Conservation (phyloP, 2,888 invertebrate species). For the Drosophila prostipennis region DNA sequence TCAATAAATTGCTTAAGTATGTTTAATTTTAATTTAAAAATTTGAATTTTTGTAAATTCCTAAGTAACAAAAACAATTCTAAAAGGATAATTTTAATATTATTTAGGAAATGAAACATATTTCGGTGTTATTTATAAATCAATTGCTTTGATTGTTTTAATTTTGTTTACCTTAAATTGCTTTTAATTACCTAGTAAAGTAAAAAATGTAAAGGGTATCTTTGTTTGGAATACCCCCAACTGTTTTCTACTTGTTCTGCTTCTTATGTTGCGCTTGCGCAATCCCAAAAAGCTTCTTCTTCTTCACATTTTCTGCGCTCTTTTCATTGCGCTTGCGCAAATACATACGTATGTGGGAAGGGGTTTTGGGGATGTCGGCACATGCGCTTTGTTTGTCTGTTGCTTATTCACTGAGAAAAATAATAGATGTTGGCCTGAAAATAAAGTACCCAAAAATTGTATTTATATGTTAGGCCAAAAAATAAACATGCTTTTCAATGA, state of each 20-base stretch:
- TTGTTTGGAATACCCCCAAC: no score
- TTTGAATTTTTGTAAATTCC: no score
- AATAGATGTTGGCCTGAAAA: background rate
- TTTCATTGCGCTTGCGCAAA: conserved; percentile 74
- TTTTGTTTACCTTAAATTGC: no score
- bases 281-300: conserved; percentile 61
- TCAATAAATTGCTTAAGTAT: no score
- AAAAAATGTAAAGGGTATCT: conserved; percentile 4
- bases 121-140: no score
- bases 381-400: conserved; percentile 50
- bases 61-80: no score
- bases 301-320: conserved; percentile 44
- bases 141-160: no score
- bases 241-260: background rate
- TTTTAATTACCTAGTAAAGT: background rate
- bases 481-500: background rate
- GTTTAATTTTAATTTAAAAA: no score
- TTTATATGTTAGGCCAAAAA: no score
- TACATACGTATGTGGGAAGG: conserved; percentile 4
- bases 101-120: no score
- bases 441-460: no score
- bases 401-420: conserved; percentile 4
- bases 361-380: conserved; percentile 35
- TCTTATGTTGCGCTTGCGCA: conserved; percentile 67
- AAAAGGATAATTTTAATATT: no score